A percentile compares a stretch with the other conserved stretches of the same genome.
Evolutionary conservation across 1,140 invertebrate species (phyloP).

Genomic region (Euura lappo): DNA sequence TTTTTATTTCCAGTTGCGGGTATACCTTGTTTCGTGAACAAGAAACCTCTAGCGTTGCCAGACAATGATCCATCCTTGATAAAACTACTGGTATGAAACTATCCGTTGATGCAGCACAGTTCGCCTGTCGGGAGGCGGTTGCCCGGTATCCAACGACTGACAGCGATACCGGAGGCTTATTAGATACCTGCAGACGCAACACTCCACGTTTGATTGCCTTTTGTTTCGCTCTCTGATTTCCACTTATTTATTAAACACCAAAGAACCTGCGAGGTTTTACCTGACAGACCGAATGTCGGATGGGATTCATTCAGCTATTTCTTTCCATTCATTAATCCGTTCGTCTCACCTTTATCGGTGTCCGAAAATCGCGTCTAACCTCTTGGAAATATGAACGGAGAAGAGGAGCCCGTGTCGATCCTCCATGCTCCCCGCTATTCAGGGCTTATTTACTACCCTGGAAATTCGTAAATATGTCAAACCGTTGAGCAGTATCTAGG

Average conservation of each 20-base stretch:
- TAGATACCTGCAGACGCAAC: neutral
- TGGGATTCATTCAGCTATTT: no score
- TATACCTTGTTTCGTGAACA: neutral
- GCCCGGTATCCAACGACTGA: neutral
- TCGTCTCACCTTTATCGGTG: no score
- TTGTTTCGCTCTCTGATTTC: constrained; percentile 3
- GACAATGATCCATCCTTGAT: constrained; percentile 4
- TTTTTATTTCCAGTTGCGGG: neutral
- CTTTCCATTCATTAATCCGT: no score
- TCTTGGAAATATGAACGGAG: no score
- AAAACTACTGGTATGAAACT: neutral
- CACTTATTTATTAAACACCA: neutral
- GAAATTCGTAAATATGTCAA: constrained; percentile 15
- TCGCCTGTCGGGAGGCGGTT: neutral
- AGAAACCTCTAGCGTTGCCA: neutral
- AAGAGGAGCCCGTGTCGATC: no score
- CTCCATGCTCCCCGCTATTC: no score
- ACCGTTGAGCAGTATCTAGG: neutral
- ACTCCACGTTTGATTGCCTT: constrained; percentile 4
- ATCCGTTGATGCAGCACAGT: neutral
- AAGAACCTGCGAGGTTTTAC: no score
- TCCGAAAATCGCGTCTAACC: no score
- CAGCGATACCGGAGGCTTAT: neutral
- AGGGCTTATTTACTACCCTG: constrained; percentile 11
- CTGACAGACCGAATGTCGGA: no score